Evolutionary conservation across 1,140 invertebrate species (phyloP).

Genomic region (Phortica variegata): DNA sequence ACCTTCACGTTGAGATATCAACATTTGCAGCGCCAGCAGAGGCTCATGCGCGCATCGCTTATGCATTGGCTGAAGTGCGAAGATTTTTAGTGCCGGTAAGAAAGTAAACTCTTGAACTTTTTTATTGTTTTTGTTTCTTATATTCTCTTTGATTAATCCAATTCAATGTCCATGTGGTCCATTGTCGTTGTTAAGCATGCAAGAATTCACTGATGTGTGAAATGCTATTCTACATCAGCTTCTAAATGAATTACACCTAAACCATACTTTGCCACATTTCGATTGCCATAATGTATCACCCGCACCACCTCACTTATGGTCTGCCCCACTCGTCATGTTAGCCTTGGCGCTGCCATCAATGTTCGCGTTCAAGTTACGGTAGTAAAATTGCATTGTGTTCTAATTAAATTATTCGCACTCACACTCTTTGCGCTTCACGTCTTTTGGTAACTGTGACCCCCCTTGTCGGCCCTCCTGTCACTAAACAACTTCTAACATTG

Average conservation of each 20-base stretch:
- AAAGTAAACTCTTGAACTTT: constrained; percentile 7
- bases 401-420: constrained; percentile 44
- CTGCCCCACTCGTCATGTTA: constrained; percentile 19
- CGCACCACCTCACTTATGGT: constrained; percentile 2
- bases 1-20: constrained; percentile 88
- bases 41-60: constrained; percentile 84
- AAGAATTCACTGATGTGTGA: too few species aligned
- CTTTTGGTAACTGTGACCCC: constrained; percentile 5
- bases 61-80: constrained; percentile 77
- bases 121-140: constrained; percentile 1
- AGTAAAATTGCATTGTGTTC: constrained; percentile 51
- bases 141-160: constrained; percentile 28
- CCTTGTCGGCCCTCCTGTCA: constrained; percentile 1
- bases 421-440: neutral
- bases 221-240: too few species aligned
- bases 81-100: constrained; percentile 73
- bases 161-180: constrained; percentile 37
- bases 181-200: too few species aligned
- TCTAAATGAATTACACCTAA: too few species aligned
- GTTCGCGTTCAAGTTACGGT: too few species aligned
- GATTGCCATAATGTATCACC: too few species aligned
- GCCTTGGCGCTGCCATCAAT: too few species aligned
- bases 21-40: constrained; percentile 82
- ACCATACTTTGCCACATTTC: too few species aligned
- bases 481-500: constrained; percentile 19